Evolutionary conservation across 2,797 vertebrate genomes (phyloP).

Genomic region (Hylomyscus alleni): DNA sequence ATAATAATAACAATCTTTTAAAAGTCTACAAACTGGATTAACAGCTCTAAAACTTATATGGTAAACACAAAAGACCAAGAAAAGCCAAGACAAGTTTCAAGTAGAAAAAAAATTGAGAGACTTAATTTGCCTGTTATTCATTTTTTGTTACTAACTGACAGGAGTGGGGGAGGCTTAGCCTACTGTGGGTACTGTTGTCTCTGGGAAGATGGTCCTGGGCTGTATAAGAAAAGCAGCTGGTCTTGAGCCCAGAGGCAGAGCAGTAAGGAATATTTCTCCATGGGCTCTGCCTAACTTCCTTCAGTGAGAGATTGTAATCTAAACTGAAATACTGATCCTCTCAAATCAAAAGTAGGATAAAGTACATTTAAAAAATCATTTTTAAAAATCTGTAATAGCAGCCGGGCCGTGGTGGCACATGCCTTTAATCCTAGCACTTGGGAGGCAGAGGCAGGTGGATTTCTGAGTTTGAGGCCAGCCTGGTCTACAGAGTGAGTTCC

Average conservation of each 20-base stretch:
- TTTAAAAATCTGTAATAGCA: background rate
- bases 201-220: background rate
- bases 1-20: background rate
- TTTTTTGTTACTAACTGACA: background rate
- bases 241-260: background rate
- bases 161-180: too few species aligned
- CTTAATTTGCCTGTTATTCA: background rate
- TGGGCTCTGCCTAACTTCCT: background rate
- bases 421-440: too few species aligned
- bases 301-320: background rate
- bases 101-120: conserved; percentile 15
- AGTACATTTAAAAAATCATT: background rate
- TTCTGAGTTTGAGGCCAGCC: too few species aligned
- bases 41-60: background rate
- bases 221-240: background rate
- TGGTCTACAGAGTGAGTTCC: too few species aligned
- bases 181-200: background rate
- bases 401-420: too few species aligned
- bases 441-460: too few species aligned
- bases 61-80: background rate
- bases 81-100: background rate
- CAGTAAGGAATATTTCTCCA: background rate
- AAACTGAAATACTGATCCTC: background rate
- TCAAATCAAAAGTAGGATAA: background rate
- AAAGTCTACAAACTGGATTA: conserved; percentile 31